Conservation (phyloP, 1,140 invertebrate species). For the Drosophila oshimai region DNA sequence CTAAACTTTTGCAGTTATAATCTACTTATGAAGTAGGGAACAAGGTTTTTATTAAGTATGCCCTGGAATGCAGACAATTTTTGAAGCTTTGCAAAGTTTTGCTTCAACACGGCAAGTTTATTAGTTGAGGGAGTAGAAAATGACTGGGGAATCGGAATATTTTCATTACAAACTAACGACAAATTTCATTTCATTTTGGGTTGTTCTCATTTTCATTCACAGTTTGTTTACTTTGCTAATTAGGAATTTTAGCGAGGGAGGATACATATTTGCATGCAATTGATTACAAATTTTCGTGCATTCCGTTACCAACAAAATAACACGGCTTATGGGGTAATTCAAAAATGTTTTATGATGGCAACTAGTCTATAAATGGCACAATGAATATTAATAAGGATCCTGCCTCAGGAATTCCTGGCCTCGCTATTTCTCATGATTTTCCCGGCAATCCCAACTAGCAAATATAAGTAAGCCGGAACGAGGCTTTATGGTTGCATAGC, state of each 20-base stretch:
- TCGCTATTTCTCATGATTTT: neutral
- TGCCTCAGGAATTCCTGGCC: neutral
- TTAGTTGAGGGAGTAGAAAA: neutral
- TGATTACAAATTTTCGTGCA: slow-evolving; percentile 13
- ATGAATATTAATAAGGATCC: too few species aligned
- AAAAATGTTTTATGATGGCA: neutral
- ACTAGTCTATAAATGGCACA: neutral
- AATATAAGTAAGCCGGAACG: too few species aligned
- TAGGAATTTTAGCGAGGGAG: neutral
- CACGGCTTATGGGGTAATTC: neutral
- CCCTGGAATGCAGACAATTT: slow-evolving; percentile 35
- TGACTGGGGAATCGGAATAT: slow-evolving; percentile 6
- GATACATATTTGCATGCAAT: slow-evolving; percentile 1
- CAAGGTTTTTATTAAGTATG: slow-evolving; percentile 59
- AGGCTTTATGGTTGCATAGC: slow-evolving; percentile 1
- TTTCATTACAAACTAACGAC: slow-evolving; percentile 5
- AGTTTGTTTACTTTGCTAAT: slow-evolving; percentile 27
- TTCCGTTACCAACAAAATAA: slow-evolving; percentile 8
- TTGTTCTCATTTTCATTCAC: slow-evolving; percentile 13
- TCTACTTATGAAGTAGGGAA: slow-evolving; percentile 67
- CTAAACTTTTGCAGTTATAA: slow-evolving; percentile 62
- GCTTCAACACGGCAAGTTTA: slow-evolving; percentile 9
- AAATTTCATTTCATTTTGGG: slow-evolving; percentile 21
- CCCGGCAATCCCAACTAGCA: neutral
- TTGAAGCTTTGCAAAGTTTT: slow-evolving; percentile 17